Conservation (phyloP, 2,888 invertebrate species). For the Linnaemya tessellans region DNA sequence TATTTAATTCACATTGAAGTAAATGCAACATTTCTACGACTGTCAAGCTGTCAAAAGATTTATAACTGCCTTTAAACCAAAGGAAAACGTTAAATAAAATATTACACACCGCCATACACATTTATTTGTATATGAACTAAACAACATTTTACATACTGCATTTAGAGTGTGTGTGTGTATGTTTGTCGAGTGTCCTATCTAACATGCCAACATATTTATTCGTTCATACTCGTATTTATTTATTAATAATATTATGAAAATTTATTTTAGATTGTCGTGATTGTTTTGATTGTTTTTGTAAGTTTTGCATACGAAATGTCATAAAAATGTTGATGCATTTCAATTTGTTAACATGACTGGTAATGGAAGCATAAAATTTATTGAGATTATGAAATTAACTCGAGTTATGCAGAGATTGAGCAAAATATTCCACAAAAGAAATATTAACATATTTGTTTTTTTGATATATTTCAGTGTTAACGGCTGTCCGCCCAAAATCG, state of each 20-base stretch:
- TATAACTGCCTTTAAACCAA: constrained; percentile 64
- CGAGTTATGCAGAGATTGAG: neutral
- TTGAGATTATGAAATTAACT: neutral
- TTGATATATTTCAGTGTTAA: neutral
- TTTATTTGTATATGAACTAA: constrained; percentile 19
- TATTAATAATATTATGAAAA: constrained; percentile 26
- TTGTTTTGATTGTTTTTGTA: constrained; percentile 11
- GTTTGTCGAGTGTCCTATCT: no score
- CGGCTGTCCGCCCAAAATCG: neutral
- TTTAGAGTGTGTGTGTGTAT: neutral
- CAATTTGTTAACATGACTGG: constrained; percentile 29
- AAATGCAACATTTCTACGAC: constrained; percentile 67
- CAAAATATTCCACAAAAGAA: neutral
- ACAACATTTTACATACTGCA: neutral
- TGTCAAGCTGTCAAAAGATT: constrained; percentile 73
- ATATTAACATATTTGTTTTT: neutral
- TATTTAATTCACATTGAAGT: constrained; percentile 46
- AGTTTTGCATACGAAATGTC: constrained; percentile 38
- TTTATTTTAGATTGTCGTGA: constrained; percentile 7
- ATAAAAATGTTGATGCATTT: constrained; percentile 39
- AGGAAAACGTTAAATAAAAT: constrained; percentile 39
- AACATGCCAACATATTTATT: neutral
- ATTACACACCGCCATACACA: constrained; percentile 5
- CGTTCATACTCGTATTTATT: neutral
- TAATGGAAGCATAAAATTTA: neutral